Percentiles rank a stretch among this genome's conserved stretches.
These are phyloP conservation scores for Pyrocephalus nanus DNA, from an alignment of 2,797 vertebrate genomes.

Conservation along the genomic window DNA sequence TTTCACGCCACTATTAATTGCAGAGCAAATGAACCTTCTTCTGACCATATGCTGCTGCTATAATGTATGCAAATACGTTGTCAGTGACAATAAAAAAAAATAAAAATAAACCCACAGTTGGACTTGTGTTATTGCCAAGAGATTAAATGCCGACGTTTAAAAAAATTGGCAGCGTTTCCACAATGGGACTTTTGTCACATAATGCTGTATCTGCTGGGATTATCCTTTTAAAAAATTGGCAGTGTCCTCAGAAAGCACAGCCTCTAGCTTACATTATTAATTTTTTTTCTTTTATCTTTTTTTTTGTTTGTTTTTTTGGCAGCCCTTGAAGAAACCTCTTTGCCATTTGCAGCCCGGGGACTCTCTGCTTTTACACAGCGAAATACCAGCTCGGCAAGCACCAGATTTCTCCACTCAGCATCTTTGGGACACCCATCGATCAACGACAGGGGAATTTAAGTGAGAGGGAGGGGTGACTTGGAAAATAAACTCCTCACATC, in stretches of 20 bases:
- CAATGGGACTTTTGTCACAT: background rate
- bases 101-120: background rate
- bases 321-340: constrained; percentile 34
- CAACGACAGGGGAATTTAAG: constrained; percentile 17
- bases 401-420: constrained; percentile 45
- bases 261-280: background rate
- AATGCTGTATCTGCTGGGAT: constrained; percentile 56
- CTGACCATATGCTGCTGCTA: background rate
- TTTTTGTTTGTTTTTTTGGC: constrained; percentile 3
- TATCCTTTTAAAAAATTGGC: constrained; percentile 59
- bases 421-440: constrained; percentile 9
- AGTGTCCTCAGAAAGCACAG: constrained; percentile 9
- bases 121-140: background rate
- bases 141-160: constrained; percentile 26
- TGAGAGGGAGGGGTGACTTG: background rate
- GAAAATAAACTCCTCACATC: constrained; percentile 17
- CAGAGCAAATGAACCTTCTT: background rate
- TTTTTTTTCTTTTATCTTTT: constrained; percentile 6
- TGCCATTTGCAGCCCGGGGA: constrained; percentile 47
- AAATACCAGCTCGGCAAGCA: constrained; percentile 19
- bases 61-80: background rate
- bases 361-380: constrained; percentile 37
- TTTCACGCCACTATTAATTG: background rate
- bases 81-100: background rate
- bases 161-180: constrained; percentile 29